These are phyloP conservation scores for Heliothis peltigera DNA, from an alignment of 2,888 invertebrate genomes.

Conservation along the genomic window DNA sequence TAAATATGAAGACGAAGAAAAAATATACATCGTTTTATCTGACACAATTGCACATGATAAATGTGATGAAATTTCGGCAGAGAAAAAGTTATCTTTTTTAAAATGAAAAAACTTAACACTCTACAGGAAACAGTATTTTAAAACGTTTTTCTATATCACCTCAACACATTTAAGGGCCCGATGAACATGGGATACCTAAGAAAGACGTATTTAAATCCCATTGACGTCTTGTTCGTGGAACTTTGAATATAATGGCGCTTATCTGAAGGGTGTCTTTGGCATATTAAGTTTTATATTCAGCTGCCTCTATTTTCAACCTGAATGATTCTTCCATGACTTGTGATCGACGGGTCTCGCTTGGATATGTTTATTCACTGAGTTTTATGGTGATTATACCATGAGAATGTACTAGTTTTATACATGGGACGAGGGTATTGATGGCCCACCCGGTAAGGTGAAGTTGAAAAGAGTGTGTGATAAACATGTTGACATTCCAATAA, in stretches of 20 bases:
- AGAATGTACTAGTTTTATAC: slow-evolving; percentile 46
- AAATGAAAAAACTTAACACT: not conserved
- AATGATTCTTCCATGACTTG: slow-evolving; percentile 53
- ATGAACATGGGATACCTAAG: slow-evolving; percentile 65
- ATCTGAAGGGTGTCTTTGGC: slow-evolving; percentile 65
- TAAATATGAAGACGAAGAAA: not conserved
- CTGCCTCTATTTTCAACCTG: slow-evolving; percentile 49
- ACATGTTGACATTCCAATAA: slow-evolving; percentile 6
- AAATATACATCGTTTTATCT: not conserved
- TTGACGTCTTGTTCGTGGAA: slow-evolving; percentile 81
- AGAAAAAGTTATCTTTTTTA: not conserved
- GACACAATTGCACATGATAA: not conserved
- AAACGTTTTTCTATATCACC: not conserved
- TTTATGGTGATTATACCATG: slow-evolving; percentile 51
- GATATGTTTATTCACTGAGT: slow-evolving; percentile 58
- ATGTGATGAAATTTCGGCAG: not conserved
- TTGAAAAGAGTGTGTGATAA: slow-evolving; percentile 15
- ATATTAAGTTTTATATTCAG: slow-evolving; percentile 64
- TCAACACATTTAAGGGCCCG: slow-evolving; percentile 67
- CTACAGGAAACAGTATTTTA: no score
- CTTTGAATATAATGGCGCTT: slow-evolving; percentile 82
- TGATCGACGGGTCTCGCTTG: slow-evolving; percentile 53
- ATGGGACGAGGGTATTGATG: slow-evolving; percentile 12
- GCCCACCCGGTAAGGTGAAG: slow-evolving; percentile 30
- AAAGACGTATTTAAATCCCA: slow-evolving; percentile 84